Percentiles rank a stretch among this genome's conserved stretches.
Evolutionary conservation across 1,140 invertebrate genomes (phyloP).

Genomic region (Pachypeltis micranthus): DNA sequence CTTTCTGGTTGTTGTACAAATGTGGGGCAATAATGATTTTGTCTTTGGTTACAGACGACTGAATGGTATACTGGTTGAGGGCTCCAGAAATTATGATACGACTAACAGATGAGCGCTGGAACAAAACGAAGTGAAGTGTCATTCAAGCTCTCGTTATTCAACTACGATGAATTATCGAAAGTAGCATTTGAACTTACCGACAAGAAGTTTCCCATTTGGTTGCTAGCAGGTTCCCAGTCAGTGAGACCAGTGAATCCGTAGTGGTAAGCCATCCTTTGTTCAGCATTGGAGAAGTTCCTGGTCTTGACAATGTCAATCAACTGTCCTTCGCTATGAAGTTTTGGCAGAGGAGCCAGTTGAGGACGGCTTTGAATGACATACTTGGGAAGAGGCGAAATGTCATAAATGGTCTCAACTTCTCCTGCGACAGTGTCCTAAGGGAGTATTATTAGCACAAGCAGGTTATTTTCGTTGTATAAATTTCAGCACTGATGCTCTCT

Average conservation of each 20-base stretch:
- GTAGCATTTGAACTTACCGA: slow-evolving; percentile 32
- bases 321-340: slow-evolving; percentile 36
- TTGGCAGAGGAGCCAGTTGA: slow-evolving; percentile 39
- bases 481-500: too few relatives aligned
- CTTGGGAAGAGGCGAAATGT: slow-evolving; percentile 43
- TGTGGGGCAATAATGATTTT: slow-evolving; percentile 42
- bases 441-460: too few relatives aligned
- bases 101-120: slow-evolving; percentile 40
- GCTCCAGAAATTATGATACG: slow-evolving; percentile 42
- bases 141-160: too few relatives aligned
- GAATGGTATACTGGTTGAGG: slow-evolving; percentile 43
- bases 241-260: slow-evolving; percentile 42
- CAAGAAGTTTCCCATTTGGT: slow-evolving; percentile 43
- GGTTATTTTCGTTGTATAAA: too few relatives aligned
- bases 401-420: slow-evolving; percentile 52
- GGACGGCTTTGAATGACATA: slow-evolving; percentile 36
- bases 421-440: slow-evolving; percentile 48
- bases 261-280: slow-evolving; percentile 45
- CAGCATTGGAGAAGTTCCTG: slow-evolving; percentile 50
- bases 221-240: slow-evolving; percentile 41
- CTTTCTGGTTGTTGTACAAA: slow-evolving; percentile 38
- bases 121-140: too few relatives aligned
- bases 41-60: slow-evolving; percentile 46
- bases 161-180: too few relatives aligned
- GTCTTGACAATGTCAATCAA: slow-evolving; percentile 49